phyloP scores from a whole-genome alignment of 2,888 invertebrate genomes.

The Clistopyga incitator region DNA sequence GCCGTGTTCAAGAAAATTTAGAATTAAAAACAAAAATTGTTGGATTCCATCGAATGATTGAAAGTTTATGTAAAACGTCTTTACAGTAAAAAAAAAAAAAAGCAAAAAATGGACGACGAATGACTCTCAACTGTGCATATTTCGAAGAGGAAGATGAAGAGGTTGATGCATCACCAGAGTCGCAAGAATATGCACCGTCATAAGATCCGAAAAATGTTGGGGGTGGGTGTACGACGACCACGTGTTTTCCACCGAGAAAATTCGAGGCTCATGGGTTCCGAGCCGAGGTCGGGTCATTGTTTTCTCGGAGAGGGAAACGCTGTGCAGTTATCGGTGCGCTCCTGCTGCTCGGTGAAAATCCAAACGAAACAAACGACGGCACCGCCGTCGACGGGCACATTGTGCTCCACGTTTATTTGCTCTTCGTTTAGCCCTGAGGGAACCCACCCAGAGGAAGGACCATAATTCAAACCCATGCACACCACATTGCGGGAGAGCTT shows the following conservation, averaged over 20 bases:
- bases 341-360: conserved; percentile 59
- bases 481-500: conserved; percentile 1
- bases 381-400: conserved; percentile 18
- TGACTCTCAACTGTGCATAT: conserved; percentile 28
- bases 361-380: conserved; percentile 61
- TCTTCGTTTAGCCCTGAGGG: conserved; percentile 54
- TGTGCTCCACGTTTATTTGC: conserved; percentile 56
- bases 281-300: conserved; percentile 61
- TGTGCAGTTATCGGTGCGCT: conserved; percentile 24
- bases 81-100: background rate
- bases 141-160: conserved; percentile 1
- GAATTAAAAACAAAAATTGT: no score
- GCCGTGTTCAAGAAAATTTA: no score
- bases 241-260: conserved; percentile 44
- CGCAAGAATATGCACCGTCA: conserved; percentile 37
- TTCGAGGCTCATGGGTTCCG: conserved; percentile 30
- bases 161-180: conserved; percentile 28
- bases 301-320: conserved; percentile 55
- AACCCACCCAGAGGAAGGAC: conserved; percentile 25
- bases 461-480: conserved; percentile 36
- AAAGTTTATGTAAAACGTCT: background rate
- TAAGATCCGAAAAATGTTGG: conserved; percentile 46
- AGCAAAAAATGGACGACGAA: conserved; percentile 15
- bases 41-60: no score
- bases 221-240: conserved; percentile 54